Evolutionary conservation across 2,888 invertebrate genomes (phyloP), one percentile per base, ranked within the genome.

Genomic region (Patella ulyssiponensis): DNA sequence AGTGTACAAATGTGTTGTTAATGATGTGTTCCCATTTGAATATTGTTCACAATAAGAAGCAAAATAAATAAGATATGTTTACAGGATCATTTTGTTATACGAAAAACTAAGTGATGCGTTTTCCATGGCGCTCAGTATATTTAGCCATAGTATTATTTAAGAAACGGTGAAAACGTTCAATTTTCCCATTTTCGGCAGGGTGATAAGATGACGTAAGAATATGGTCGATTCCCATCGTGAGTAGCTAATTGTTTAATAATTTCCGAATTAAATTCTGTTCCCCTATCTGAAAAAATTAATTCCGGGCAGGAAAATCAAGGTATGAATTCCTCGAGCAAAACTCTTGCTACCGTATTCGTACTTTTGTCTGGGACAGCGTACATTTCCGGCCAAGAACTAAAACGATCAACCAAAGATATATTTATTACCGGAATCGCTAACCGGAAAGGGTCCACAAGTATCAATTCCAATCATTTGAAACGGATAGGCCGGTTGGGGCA

Each of bases 331-430:
- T 70, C 54, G 1, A 76, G 15, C 2, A 71, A 23, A 17, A 53
- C 54, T 23, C 20, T 27, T 2, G 64, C 75, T 23, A 75, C 56
- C 12, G 17, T 53, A 17, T 3, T 14, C 3, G 71, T 33, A n/a
- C 17, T 71, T 33, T 75, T 52, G 52, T 69, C 53, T 7, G 70
- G 23, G 3, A 75, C 51, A 1, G 75, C 23, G 17, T n/a, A 70
- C 11, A 54, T 23, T 54, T 73, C 73, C 4, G 54, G 54, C 73
- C 75, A 75, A 23, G 23, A 20, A 15, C 23, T 71, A 51, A 64
- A 75, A 23, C 11, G 54, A 52, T 75, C 71, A 3, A 54, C 23
- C 53, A 75, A 75, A 53, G 9, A 75, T 71, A 71, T 75, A 75
- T 12, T n/a, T n/a, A 52, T 75, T 71, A 9, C 56, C 54, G 27